Percentiles rank a stretch among this genome's conserved stretches.
These are phyloP conservation scores for Epistrophe eligans DNA, from an alignment of 2,888 invertebrate species.

Conservation along the genomic window DNA sequence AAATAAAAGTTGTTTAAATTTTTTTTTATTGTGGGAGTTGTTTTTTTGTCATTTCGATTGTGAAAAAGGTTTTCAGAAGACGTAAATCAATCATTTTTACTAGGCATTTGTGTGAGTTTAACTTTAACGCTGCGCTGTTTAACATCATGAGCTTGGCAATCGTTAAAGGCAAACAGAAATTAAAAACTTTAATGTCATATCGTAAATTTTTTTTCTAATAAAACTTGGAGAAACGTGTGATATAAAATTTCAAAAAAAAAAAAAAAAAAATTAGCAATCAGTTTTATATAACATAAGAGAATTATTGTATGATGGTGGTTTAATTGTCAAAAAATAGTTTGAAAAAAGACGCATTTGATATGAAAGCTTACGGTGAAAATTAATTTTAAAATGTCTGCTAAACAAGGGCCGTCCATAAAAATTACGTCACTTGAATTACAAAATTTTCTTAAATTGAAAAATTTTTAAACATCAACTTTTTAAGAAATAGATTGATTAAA, in stretches of 20 bases:
- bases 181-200: neutral
- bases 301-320: too few relatives aligned
- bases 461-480: too few relatives aligned
- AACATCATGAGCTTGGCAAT: neutral
- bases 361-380: too few relatives aligned
- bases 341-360: too few relatives aligned
- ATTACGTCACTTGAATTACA: too few relatives aligned
- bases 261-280: neutral
- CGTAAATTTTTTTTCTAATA: neutral
- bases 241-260: neutral
- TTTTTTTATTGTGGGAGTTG: neutral
- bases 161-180: neutral
- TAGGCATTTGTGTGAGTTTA: neutral
- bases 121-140: neutral
- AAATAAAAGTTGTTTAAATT: neutral
- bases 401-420: too few relatives aligned
- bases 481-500: too few relatives aligned
- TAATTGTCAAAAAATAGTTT: too few relatives aligned
- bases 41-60: neutral
- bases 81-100: conserved; percentile 13
- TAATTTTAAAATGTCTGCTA: too few relatives aligned
- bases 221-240: neutral
- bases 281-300: too few relatives aligned
- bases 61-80: neutral
- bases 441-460: too few relatives aligned